A percentile compares a stretch with the other conserved stretches of the same genome.
phyloP scores from a whole-genome alignment of 2,888 invertebrate species.

The Meteorus colon region DNA sequence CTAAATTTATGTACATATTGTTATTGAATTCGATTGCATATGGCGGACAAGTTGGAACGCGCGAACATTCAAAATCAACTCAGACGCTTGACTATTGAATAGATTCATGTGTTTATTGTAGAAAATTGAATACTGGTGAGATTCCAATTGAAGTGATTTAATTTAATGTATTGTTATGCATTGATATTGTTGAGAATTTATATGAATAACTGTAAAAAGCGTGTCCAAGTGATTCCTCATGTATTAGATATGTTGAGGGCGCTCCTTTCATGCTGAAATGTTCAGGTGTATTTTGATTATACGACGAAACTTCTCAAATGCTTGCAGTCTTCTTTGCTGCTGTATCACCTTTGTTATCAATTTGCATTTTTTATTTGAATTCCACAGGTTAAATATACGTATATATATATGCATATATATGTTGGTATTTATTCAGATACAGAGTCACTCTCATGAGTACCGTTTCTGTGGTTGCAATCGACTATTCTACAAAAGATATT shows the following conservation, averaged over 20 bases:
- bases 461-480: neutral
- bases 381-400: neutral
- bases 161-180: too few relatives aligned
- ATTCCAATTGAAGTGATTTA: too few relatives aligned
- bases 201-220: too few relatives aligned
- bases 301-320: neutral
- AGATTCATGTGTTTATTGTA: too few relatives aligned
- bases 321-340: neutral
- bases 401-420: neutral
- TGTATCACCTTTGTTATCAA: neutral
- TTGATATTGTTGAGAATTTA: too few relatives aligned
- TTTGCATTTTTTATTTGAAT: neutral
- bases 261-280: too few relatives aligned
- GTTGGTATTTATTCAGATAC: neutral
- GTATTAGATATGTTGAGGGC: too few relatives aligned
- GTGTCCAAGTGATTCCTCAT: too few relatives aligned
- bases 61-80: neutral
- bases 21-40: too few relatives aligned
- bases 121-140: too few relatives aligned
- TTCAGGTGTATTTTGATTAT: neutral
- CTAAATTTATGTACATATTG: too few relatives aligned
- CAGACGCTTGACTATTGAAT: neutral
- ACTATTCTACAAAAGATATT: too few relatives aligned
- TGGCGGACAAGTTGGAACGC: neutral
- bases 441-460: neutral